Evolutionary conservation across 2,888 invertebrate species (phyloP).

Genomic region (Antitype chi): DNA sequence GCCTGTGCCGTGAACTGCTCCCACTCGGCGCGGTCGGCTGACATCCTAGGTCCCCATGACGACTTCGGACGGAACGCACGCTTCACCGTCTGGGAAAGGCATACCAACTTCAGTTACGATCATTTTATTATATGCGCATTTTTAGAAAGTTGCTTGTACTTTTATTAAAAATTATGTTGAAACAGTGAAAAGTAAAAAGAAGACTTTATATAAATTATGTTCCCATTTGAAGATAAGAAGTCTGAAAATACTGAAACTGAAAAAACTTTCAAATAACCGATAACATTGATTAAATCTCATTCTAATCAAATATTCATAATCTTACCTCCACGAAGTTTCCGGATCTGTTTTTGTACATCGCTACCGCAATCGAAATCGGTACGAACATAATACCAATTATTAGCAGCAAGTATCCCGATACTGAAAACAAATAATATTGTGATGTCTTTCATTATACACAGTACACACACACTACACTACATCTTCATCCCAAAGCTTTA

Average conservation of each 20-base stretch:
- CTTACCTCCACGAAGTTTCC: slow-evolving; percentile 76
- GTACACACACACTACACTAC: not conserved
- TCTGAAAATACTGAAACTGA: too few species aligned
- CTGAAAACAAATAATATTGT: slow-evolving; percentile 71
- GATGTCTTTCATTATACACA: not conserved
- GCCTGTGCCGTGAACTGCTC: slow-evolving; percentile 87
- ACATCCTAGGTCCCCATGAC: slow-evolving; percentile 92
- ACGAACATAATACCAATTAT: slow-evolving; percentile 79
- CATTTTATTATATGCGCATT: not conserved
- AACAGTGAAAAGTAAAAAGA: not conserved
- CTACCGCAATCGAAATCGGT: slow-evolving; percentile 76
- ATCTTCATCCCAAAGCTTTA: not conserved
- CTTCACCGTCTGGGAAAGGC: slow-evolving; percentile 81
- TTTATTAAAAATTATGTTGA: not conserved
- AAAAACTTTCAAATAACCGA: not conserved
- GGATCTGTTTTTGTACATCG: slow-evolving; percentile 75
- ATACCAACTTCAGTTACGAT: not conserved
- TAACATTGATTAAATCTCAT: not conserved
- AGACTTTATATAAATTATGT: not conserved
- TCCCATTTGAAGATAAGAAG: too few species aligned
- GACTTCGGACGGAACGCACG: slow-evolving; percentile 83
- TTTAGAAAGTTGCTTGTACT: not conserved
- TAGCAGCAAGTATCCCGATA: slow-evolving; percentile 82
- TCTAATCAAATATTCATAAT: not conserved
- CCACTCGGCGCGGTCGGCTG: slow-evolving; percentile 89